phyloP scores from a whole-genome alignment of 1,140 invertebrate genomes.

The Mamestra configurata region DNA sequence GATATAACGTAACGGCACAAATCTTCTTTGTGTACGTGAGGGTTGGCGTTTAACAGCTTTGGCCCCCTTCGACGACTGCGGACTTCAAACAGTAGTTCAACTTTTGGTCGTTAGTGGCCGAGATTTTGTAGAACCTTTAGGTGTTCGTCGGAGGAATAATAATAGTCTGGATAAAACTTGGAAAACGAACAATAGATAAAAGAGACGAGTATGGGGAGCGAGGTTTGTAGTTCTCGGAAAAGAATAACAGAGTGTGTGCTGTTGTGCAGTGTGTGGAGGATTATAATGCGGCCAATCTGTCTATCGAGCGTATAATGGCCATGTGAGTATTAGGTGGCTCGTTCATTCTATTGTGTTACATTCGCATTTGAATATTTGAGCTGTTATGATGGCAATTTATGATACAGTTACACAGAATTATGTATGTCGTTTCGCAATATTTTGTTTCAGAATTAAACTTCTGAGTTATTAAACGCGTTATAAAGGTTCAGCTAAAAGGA shows the following conservation, averaged over 20 bases:
- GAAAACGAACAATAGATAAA: constrained; percentile 11
- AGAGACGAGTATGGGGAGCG: background rate
- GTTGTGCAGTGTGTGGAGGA: background rate
- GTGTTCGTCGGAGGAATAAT: constrained; percentile 35
- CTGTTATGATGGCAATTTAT: background rate
- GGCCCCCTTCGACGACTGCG: constrained; percentile 11
- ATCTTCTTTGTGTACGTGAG: constrained; percentile 54
- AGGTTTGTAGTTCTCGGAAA: background rate
- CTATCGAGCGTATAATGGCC: background rate
- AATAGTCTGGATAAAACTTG: constrained; percentile 25
- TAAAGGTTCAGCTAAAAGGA: constrained; percentile 22
- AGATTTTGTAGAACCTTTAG: constrained; percentile 30
- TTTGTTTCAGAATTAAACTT: constrained; percentile 13
- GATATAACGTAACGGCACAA: constrained; percentile 52
- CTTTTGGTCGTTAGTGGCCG: constrained; percentile 18
- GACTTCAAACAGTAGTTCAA: constrained; percentile 44
- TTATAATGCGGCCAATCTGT: background rate
- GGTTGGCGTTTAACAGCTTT: constrained; percentile 43
- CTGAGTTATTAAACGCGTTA: constrained; percentile 3
- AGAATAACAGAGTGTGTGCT: background rate
- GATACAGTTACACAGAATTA: background rate
- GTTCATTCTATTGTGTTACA: constrained; percentile 1
- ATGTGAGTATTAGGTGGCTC: background rate
- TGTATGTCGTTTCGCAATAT: background rate
- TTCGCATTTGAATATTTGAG: background rate